phyloP scores from a whole-genome alignment of 23 tunicate species.

The Trididemnum nubilum region DNA sequence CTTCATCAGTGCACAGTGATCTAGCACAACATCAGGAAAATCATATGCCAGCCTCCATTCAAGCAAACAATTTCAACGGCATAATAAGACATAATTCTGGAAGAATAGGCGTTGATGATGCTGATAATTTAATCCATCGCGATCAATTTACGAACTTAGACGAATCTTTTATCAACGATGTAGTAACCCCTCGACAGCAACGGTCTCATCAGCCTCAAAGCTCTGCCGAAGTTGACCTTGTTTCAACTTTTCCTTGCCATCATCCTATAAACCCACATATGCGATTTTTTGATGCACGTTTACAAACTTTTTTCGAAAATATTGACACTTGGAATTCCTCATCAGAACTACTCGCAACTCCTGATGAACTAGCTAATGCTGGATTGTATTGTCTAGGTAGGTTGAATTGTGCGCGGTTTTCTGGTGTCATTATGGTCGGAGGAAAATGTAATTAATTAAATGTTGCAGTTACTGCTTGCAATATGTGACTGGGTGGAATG shows the following conservation, averaged over 20 bases:
- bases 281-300: background rate
- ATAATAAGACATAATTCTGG: background rate
- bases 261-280: conserved; percentile 5
- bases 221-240: background rate
- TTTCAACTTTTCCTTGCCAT: background rate
- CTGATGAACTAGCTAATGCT: background rate
- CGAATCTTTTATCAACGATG: background rate
- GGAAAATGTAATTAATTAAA: no score
- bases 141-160: background rate
- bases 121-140: background rate
- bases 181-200: no score
- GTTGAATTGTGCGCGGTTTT: no score
- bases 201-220: background rate
- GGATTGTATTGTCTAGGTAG: background rate
- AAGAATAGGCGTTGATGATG: background rate
- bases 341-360: background rate
- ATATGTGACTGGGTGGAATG: no score
- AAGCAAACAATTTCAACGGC: background rate
- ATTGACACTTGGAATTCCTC: background rate
- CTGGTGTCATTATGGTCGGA: no score
- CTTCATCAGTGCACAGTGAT: background rate
- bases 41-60: background rate
- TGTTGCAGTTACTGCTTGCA: no score
- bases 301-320: background rate
- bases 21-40: background rate